A percentile compares a stretch with the other conserved stretches of the same genome.
phyloP scores from a whole-genome alignment of 2,888 invertebrate genomes.

The Athetis lepigone region DNA sequence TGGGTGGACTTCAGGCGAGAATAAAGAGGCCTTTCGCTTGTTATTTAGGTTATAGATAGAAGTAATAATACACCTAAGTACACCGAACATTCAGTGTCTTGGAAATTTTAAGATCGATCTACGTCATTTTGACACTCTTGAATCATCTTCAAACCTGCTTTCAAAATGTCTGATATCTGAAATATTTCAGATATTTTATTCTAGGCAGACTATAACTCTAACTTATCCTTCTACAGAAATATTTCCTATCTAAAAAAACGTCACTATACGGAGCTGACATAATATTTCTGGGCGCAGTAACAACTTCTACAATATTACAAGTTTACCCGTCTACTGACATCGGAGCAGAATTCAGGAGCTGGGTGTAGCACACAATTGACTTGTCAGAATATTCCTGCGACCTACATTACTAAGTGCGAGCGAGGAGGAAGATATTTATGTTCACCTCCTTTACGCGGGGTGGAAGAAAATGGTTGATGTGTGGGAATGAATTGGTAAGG shows the following conservation, averaged over 20 bases:
- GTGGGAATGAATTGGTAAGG: constrained; percentile 58
- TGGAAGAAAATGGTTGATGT: constrained; percentile 58
- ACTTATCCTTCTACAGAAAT: background rate
- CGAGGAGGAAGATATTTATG: constrained; percentile 23
- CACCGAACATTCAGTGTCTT: background rate
- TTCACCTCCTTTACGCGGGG: constrained; percentile 40
- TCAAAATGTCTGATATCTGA: background rate
- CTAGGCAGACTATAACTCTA: background rate
- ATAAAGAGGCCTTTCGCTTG: constrained; percentile 5
- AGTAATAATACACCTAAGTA: background rate
- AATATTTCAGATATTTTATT: background rate
- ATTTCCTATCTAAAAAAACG: background rate
- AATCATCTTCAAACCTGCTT: background rate
- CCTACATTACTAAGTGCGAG: constrained; percentile 59
- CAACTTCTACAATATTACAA: constrained; percentile 27
- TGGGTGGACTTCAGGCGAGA: constrained; percentile 10
- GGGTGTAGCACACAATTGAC: constrained; percentile 63
- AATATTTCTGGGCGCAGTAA: constrained; percentile 23
- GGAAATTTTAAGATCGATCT: background rate
- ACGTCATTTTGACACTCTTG: background rate
- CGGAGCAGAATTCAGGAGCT: constrained; percentile 25
- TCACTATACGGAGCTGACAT: constrained; percentile 3
- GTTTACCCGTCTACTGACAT: constrained; percentile 43
- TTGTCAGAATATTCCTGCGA: constrained; percentile 64
- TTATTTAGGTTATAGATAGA: constrained; percentile 21